These are phyloP conservation scores for Coenonympha glycerion DNA, from an alignment of 2,888 invertebrate genomes.

Conservation along the genomic window DNA sequence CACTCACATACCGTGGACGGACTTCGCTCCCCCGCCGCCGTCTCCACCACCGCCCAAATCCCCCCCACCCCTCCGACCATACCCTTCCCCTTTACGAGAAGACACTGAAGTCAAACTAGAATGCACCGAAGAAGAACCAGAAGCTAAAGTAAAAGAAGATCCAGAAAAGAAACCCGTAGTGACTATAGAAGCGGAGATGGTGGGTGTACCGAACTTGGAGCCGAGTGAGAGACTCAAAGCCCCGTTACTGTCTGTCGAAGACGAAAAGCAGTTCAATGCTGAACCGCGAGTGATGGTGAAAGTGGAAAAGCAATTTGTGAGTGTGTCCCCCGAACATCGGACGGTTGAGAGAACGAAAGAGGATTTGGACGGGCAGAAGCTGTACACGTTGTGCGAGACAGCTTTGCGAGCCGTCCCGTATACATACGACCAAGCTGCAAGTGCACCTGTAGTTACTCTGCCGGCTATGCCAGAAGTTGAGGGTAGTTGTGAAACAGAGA, in stretches of 20 bases:
- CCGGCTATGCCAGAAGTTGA: conserved; percentile 24
- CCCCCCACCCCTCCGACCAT: conserved; percentile 53
- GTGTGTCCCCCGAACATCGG: conserved; percentile 49
- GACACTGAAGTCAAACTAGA: background rate
- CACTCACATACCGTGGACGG: conserved; percentile 50
- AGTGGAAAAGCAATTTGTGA: conserved; percentile 35
- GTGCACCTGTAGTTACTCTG: conserved; percentile 42
- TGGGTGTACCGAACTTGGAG: conserved; percentile 41
- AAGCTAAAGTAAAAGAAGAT: conserved; percentile 25
- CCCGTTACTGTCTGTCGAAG: conserved; percentile 45
- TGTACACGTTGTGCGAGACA: conserved; percentile 41
- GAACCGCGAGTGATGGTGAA: conserved; percentile 23
- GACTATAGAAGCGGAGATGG: conserved; percentile 34
- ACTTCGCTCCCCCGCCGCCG: conserved; percentile 61
- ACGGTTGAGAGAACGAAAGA: conserved; percentile 66
- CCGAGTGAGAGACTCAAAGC: conserved; percentile 58
- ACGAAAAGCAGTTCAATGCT: conserved; percentile 38
- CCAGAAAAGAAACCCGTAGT: conserved; percentile 14
- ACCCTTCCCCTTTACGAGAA: conserved; percentile 41
- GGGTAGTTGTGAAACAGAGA: conserved; percentile 33
- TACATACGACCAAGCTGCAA: conserved; percentile 40
- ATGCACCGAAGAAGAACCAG: conserved; percentile 15
- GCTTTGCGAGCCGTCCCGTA: conserved; percentile 41
- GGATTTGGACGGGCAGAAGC: conserved; percentile 42
- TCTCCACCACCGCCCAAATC: conserved; percentile 51